phyloP scores from a whole-genome alignment of 2,113 vertebrate species.

The Hemichromis elongatus region DNA sequence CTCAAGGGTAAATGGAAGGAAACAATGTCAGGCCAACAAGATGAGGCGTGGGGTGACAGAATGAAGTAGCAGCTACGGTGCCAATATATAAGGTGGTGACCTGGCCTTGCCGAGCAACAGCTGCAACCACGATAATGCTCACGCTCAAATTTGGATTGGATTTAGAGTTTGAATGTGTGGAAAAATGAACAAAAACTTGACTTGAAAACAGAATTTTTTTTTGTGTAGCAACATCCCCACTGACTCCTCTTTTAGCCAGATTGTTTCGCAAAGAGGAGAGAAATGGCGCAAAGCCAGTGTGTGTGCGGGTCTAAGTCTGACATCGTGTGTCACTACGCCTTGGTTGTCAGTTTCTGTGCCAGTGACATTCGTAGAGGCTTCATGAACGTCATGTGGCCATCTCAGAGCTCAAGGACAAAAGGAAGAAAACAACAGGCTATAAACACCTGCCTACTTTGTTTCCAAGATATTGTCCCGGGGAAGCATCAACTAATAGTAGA shows the following conservation, averaged over 20 bases:
- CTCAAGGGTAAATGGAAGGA: constrained; percentile 53
- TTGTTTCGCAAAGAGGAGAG: background rate
- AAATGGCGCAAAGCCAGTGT: background rate
- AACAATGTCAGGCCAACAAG: constrained; percentile 24
- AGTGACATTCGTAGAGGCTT: background rate
- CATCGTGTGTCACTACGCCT: background rate
- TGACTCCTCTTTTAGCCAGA: background rate
- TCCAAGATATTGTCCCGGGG: background rate
- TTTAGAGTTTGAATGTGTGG: background rate
- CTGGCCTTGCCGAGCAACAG: background rate
- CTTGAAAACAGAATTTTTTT: background rate
- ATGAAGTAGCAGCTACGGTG: background rate
- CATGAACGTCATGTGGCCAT: background rate
- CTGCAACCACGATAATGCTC: background rate
- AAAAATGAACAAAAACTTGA: background rate
- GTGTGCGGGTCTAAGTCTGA: background rate
- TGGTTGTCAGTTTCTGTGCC: background rate
- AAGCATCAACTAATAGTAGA: background rate
- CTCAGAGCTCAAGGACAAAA: constrained; percentile 8
- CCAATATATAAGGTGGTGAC: background rate
- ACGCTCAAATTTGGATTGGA: background rate
- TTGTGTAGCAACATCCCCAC: background rate
- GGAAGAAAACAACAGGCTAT: background rate
- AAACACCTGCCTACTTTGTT: background rate
- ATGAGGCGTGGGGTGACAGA: constrained; percentile 20